Evolutionary conservation across 2,888 invertebrate species (phyloP).

Genomic region (Morinoia aosen): DNA sequence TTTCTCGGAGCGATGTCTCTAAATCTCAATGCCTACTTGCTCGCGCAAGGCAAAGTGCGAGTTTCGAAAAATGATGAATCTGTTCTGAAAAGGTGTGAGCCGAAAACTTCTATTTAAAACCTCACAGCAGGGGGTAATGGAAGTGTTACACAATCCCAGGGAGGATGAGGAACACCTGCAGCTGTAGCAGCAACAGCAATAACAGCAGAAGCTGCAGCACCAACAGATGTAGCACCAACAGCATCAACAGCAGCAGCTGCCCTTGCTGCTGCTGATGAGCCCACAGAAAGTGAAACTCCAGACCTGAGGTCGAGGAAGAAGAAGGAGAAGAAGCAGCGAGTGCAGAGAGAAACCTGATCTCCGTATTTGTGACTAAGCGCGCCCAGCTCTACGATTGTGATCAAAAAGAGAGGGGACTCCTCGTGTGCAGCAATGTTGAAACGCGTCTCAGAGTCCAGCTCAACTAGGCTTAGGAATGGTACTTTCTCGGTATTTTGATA

Average conservation of each 20-base stretch:
- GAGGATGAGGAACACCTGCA: not conserved
- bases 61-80: not conserved
- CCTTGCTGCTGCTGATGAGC: not conserved
- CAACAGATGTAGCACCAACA: too few species aligned
- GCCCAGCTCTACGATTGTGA: not conserved
- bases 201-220: too few species aligned
- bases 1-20: not conserved
- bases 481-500: not conserved
- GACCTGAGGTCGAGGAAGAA: not conserved
- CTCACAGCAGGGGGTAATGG: not conserved
- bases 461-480: not conserved
- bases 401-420: not conserved
- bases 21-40: not conserved
- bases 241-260: not conserved
- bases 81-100: not conserved
- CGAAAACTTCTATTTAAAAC: not conserved
- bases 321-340: not conserved
- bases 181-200: too few species aligned
- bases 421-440: not conserved
- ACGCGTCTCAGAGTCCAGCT: not conserved
- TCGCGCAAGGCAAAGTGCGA: not conserved
- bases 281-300: not conserved
- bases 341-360: slow-evolving; percentile 3
- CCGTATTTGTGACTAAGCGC: slow-evolving; percentile 10
- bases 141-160: not conserved